phyloP scores from a whole-genome alignment of 1,140 invertebrate species.

The Danaus melanippus region DNA sequence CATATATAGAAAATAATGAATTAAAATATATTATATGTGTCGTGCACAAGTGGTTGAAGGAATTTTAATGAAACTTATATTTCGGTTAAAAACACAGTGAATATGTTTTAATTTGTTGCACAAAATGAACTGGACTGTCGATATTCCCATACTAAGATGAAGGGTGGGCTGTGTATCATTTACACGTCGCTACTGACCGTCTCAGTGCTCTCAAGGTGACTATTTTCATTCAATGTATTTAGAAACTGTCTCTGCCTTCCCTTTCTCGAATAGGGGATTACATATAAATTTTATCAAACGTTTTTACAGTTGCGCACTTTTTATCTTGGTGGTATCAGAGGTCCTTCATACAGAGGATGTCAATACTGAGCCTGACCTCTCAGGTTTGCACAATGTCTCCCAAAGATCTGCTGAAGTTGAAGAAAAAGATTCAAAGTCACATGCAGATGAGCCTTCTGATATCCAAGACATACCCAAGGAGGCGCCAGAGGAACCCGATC shows the following conservation, averaged over 20 bases:
- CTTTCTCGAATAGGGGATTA: no score
- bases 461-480: constrained; percentile 21
- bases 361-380: constrained; percentile 45
- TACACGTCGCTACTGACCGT: constrained; percentile 74
- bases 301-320: constrained; percentile 57
- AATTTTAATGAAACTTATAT: constrained; percentile 28
- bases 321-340: constrained; percentile 60
- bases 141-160: constrained; percentile 72
- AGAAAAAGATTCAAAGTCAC: constrained; percentile 18
- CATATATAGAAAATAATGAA: constrained; percentile 12
- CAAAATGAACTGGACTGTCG: constrained; percentile 67
- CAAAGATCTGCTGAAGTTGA: constrained; percentile 39
- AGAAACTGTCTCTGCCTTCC: no score
- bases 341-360: constrained; percentile 46
- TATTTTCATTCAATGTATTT: constrained; percentile 2
- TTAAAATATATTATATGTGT: constrained; percentile 30
- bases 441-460: constrained; percentile 15
- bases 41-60: constrained; percentile 26
- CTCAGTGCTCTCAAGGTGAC: constrained; percentile 72
- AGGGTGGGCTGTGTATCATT: constrained; percentile 69
- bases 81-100: constrained; percentile 35
- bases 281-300: not conserved
- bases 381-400: constrained; percentile 60
- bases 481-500: constrained; percentile 25
- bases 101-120: constrained; percentile 56